Conservation (phyloP, 2,797 vertebrate genomes). For the Xenops minutus region DNA sequence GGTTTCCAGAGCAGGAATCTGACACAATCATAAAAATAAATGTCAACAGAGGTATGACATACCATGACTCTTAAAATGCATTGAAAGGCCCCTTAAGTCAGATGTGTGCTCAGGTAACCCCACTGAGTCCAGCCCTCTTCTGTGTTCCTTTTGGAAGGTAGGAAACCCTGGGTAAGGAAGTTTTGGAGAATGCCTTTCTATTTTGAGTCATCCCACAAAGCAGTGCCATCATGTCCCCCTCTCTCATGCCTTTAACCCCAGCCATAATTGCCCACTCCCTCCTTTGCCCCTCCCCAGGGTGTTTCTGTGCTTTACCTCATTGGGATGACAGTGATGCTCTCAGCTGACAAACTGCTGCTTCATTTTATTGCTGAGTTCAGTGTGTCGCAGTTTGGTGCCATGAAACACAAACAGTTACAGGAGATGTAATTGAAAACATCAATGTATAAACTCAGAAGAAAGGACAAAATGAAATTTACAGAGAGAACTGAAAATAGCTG, state of each 20-base stretch:
- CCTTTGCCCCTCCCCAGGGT: not conserved
- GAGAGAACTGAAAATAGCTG: constrained; percentile 10
- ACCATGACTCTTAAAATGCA: not conserved
- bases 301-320: not conserved
- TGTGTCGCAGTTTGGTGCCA: not conserved
- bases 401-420: not conserved
- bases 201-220: not conserved
- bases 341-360: not conserved
- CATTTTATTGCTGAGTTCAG: not conserved
- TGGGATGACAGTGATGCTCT: not conserved
- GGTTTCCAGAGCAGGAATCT: not conserved
- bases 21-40: not conserved
- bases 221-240: rapidly evolving
- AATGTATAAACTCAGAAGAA: not conserved
- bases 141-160: not conserved
- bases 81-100: not conserved
- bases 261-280: rapidly evolving
- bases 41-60: not conserved
- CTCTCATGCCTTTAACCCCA: not conserved
- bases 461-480: not conserved
- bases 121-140: not conserved
- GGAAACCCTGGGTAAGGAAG: not conserved
- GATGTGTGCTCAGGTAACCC: not conserved
- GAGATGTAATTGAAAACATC: not conserved
- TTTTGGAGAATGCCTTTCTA: not conserved